Conservation (phyloP, 2,888 invertebrate genomes). For the Melitaea athalia region DNA sequence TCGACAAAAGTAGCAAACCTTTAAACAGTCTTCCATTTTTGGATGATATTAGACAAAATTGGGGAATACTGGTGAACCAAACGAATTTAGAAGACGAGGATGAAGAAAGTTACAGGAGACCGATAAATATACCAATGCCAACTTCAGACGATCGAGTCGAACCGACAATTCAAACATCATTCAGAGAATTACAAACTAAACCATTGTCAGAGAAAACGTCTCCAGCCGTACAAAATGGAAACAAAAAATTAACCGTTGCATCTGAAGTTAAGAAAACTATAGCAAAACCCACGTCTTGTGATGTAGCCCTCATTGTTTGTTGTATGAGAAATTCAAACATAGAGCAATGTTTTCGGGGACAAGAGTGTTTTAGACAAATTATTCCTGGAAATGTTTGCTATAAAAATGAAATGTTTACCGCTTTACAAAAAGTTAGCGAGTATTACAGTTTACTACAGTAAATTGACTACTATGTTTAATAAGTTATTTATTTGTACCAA, state of each 20-base stretch:
- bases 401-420: not conserved
- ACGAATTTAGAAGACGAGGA: slow-evolving; percentile 36
- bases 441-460: not conserved
- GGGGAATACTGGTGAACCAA: slow-evolving; percentile 59
- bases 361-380: slow-evolving; percentile 28
- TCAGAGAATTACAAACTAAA: not conserved
- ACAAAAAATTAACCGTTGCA: not conserved
- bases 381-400: not conserved
- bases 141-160: not conserved
- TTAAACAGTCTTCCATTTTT: slow-evolving; percentile 53
- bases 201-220: not conserved
- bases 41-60: slow-evolving; percentile 64
- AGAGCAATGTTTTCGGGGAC: slow-evolving; percentile 32
- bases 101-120: slow-evolving; percentile 37
- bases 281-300: slow-evolving; percentile 28
- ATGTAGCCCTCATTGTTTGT: slow-evolving; percentile 37
- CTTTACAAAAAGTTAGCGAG: not conserved
- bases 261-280: not conserved
- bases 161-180: not conserved
- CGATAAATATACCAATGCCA: slow-evolving; percentile 35
- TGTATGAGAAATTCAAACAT: slow-evolving; percentile 22
- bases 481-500: not conserved
- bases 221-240: not conserved
- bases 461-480: not conserved
- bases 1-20: not conserved